These are phyloP conservation scores for Porites lutea DNA, from an alignment of 64 coral and sea anemone species.

Conservation along the genomic window DNA sequence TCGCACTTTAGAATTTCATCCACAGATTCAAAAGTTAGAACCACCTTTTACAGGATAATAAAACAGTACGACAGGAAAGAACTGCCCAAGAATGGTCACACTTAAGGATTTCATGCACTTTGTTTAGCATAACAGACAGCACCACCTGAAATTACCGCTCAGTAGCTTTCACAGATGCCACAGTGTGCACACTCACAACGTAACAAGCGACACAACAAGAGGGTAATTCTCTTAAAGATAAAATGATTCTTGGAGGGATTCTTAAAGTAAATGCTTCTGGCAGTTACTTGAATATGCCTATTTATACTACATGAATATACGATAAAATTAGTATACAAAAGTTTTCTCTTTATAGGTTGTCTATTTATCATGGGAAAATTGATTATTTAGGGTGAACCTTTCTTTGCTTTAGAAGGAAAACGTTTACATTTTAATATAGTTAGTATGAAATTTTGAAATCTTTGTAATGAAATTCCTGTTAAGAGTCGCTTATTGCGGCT, in stretches of 20 bases:
- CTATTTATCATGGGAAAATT: conserved; percentile 25
- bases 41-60: too few species aligned
- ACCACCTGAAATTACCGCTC: too few species aligned
- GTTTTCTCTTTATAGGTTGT: neutral
- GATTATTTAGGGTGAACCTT: neutral
- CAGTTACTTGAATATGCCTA: neutral
- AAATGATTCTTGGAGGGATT: neutral
- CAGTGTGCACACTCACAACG: too few species aligned
- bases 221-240: too few species aligned
- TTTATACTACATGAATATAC: conserved; percentile 23
- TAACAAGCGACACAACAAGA: too few species aligned
- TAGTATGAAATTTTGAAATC: neutral
- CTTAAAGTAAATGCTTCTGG: neutral
- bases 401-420: neutral
- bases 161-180: too few species aligned
- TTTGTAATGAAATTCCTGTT: conserved; percentile 24
- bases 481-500: neutral
- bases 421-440: conserved; percentile 6
- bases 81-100: too few species aligned
- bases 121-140: too few species aligned
- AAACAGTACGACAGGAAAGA: too few species aligned
- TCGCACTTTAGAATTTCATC: too few species aligned
- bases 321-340: neutral
- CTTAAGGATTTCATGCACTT: too few species aligned
- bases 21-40: too few species aligned